Evolutionary conservation across 1,140 invertebrate genomes (phyloP).

Genomic region (Calliopsis andreniformis): DNA sequence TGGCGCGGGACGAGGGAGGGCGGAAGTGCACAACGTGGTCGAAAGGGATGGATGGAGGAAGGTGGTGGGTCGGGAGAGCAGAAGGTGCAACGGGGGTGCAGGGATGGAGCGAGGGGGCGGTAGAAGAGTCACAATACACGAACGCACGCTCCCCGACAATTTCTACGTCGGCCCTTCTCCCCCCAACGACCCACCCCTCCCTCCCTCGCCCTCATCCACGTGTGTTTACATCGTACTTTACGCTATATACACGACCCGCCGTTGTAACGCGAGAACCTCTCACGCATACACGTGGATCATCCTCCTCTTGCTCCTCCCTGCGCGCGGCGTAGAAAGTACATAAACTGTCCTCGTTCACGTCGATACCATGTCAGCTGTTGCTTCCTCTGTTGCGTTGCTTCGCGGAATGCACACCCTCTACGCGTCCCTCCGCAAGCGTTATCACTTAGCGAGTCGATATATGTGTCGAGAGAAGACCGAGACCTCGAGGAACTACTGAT

Average conservation of each 20-base stretch:
- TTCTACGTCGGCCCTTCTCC: slow-evolving; percentile 33
- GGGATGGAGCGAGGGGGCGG: slow-evolving; percentile 29
- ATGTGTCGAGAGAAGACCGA: no score
- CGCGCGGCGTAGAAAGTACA: slow-evolving; percentile 62
- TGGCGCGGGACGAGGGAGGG: slow-evolving; percentile 33
- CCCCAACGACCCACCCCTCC: slow-evolving; percentile 23
- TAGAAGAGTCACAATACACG: slow-evolving; percentile 64
- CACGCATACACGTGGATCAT: slow-evolving; percentile 60
- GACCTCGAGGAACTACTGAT: no score
- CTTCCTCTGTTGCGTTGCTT: slow-evolving; percentile 59
- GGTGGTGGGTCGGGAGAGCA: slow-evolving; percentile 34
- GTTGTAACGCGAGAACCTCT: slow-evolving; percentile 62
- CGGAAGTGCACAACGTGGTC: slow-evolving; percentile 49
- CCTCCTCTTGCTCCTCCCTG: slow-evolving; percentile 11
- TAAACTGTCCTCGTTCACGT: slow-evolving; percentile 66
- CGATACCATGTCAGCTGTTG: slow-evolving; percentile 73
- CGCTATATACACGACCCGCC: slow-evolving; percentile 46
- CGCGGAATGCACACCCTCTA: slow-evolving; percentile 8
- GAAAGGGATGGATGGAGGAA: slow-evolving; percentile 59
- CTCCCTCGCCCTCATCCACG: slow-evolving; percentile 39
- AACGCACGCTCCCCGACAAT: slow-evolving; percentile 59
- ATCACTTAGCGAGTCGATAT: background rate
- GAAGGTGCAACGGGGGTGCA: background rate
- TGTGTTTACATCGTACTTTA: slow-evolving; percentile 65
- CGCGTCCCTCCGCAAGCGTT: background rate